Evolutionary conservation across 2,888 invertebrate species (phyloP).

Genomic region (Drosophila mimetica): DNA sequence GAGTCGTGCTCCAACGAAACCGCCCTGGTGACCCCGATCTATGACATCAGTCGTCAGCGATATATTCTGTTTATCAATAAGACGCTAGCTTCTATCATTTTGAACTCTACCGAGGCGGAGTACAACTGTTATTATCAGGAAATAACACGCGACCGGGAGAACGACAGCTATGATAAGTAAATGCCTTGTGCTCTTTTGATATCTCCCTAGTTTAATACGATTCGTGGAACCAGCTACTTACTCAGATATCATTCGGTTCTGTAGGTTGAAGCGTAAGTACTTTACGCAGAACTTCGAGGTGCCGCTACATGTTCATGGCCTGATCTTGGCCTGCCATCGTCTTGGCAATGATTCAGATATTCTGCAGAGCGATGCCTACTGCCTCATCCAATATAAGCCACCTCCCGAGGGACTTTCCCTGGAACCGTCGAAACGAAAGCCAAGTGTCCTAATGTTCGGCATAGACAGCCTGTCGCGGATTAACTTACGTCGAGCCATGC

Average conservation of each 20-base stretch:
- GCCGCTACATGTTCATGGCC: slow-evolving; percentile 59
- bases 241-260: background rate
- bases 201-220: background rate
- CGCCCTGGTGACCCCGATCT: slow-evolving; percentile 58
- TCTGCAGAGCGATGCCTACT: slow-evolving; percentile 58
- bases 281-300: slow-evolving; percentile 59
- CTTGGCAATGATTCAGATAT: slow-evolving; percentile 51
- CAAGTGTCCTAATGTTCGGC: slow-evolving; percentile 88
- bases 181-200: background rate
- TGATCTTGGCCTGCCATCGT: slow-evolving; percentile 55
- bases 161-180: slow-evolving; percentile 58
- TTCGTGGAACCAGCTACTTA: background rate
- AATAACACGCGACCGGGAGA: slow-evolving; percentile 54
- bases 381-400: slow-evolving; percentile 46
- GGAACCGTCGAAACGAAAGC: slow-evolving; percentile 51
- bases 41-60: slow-evolving; percentile 44
- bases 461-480: slow-evolving; percentile 93
- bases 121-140: slow-evolving; percentile 80
- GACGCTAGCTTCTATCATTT: slow-evolving; percentile 45
- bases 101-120: slow-evolving; percentile 50
- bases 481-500: slow-evolving; percentile 91
- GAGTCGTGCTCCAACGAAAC: slow-evolving; percentile 84
- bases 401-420: background rate
- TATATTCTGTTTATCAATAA: slow-evolving; percentile 65
- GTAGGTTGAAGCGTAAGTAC: slow-evolving; percentile 50